These are phyloP conservation scores for Crematogaster levior DNA, from an alignment of 2,888 invertebrate species.

Conservation along the genomic window DNA sequence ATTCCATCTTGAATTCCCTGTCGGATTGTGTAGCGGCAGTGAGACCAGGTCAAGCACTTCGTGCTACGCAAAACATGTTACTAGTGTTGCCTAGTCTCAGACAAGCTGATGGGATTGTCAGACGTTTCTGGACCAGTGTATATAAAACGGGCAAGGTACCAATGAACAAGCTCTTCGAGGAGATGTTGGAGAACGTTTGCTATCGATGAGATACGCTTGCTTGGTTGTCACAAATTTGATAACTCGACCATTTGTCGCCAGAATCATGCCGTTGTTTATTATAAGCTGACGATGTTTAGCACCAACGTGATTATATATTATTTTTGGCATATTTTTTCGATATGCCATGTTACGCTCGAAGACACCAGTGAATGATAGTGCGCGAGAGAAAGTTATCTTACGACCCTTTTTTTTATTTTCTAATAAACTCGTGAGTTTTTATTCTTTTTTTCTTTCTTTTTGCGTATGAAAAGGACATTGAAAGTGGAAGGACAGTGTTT, in stretches of 20 bases:
- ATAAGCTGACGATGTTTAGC: background rate
- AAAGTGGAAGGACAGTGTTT: conserved; percentile 64
- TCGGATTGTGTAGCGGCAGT: conserved; percentile 94
- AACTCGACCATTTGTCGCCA: background rate
- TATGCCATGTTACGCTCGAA: conserved; percentile 19
- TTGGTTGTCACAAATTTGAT: conserved; percentile 1
- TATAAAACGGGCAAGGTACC: conserved; percentile 95
- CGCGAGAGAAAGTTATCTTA: conserved; percentile 7
- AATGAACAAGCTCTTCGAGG: conserved; percentile 98
- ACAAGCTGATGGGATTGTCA: conserved; percentile 95
- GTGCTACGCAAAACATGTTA: conserved; percentile 94
- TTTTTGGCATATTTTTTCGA: background rate
- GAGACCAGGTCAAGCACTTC: conserved; percentile 91
- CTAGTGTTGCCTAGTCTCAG: conserved; percentile 95
- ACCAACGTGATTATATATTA: background rate
- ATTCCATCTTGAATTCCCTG: conserved; percentile 94
- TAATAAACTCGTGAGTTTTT: conserved; percentile 42
- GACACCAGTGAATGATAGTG: conserved; percentile 62
- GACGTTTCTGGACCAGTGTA: conserved; percentile 96
- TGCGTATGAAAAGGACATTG: conserved; percentile 19
- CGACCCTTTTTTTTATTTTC: conserved; percentile 48
- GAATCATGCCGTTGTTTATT: conserved; percentile 1
- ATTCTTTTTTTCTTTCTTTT: conserved; percentile 49
- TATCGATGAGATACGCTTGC: conserved; percentile 82
- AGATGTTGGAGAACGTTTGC: conserved; percentile 94